Base-by-base conservation (phyloP, 2,888 invertebrate genomes). In the Cryptus armator region DNA sequence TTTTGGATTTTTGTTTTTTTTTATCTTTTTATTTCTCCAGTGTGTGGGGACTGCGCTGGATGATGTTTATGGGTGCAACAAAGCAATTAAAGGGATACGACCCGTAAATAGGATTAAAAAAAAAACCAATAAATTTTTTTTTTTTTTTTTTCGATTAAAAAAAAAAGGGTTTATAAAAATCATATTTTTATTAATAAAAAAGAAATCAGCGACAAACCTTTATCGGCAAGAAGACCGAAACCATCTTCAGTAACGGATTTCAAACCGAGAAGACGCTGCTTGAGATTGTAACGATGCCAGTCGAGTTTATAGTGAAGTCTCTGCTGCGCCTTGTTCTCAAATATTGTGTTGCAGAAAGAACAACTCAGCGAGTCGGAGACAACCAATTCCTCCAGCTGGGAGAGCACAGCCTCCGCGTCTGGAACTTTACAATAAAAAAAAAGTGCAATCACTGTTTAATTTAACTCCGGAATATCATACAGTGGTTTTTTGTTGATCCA, bases 261-360 rank as follows among this genome's bases (percentile, higher is more conserved):
- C 74, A 94, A 94, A 9, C 96, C 96, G 87, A 95, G 95, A 12
- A 97, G 92, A 86, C 96, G 96, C 87, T 96, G 95, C 90, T 97
- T 97, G 53, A 98, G 94, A 93, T 98, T 98, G 90, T 97, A 97
- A 3, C 97, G 95, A 92, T 98, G 98, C 97, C 97, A 98, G 91
- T 98, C 98, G 51, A 97, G 94, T 91, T 97, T 97, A 91, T 97
- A 98, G 92, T 98, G 98, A 6, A 96, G 95, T 16, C 96, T 95
- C 92, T 97, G 97, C 81, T 96, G 95, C 0, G 94, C 94, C 67
- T 96, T 92, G 70, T 95, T 94, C 43, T 95, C 94, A 89, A 97
- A 97, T 67, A 93, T 90, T 1, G 94, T 91, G 48, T 94, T 94
- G 84, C 95, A 95, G 89, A 94, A 95, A 0, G 95, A 95, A 89